A percentile compares a stretch with the other conserved stretches of the same genome.
phyloP scores from a whole-genome alignment of 2,888 invertebrate genomes.

The Machimus rusticus region DNA sequence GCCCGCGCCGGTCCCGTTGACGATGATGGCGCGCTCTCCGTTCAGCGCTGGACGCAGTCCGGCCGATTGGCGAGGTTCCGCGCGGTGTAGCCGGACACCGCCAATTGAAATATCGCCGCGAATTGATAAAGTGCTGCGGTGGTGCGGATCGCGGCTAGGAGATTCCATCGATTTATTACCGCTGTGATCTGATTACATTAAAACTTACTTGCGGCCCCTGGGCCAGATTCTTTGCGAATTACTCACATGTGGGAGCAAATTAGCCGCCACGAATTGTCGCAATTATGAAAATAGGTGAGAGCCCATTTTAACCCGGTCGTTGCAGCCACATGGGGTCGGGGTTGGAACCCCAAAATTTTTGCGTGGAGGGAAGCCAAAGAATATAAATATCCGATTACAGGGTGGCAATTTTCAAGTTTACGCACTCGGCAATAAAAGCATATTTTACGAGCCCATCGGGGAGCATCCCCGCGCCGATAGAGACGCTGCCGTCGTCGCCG shows the following conservation, averaged over 20 bases:
- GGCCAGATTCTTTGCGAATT: neutral
- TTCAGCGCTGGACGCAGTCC: neutral
- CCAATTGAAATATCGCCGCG: conserved; percentile 41
- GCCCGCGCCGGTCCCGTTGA: neutral
- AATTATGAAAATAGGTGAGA: neutral
- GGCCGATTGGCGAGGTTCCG: neutral
- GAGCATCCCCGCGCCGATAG: neutral
- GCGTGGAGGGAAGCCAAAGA: neutral
- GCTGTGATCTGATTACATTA: conserved; percentile 1
- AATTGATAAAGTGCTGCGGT: conserved; percentile 11
- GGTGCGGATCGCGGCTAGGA: neutral
- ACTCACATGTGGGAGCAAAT: neutral
- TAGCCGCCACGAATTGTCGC: neutral
- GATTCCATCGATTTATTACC: neutral
- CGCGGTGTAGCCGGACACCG: neutral
- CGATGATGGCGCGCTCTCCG: neutral
- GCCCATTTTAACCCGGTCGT: neutral
- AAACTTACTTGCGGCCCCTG: neutral
- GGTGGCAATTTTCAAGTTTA: conserved; percentile 41
- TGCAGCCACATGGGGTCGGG: neutral
- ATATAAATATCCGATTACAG: conserved; percentile 27
- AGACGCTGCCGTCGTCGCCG: neutral
- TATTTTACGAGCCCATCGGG: neutral
- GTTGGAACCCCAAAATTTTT: neutral
- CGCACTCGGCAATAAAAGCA: conserved; percentile 35